A percentile compares a stretch with the other conserved stretches of the same genome.
These are phyloP conservation scores for Zaprionus lineosus DNA, from an alignment of 2,888 invertebrate genomes.

Conservation along the genomic window DNA sequence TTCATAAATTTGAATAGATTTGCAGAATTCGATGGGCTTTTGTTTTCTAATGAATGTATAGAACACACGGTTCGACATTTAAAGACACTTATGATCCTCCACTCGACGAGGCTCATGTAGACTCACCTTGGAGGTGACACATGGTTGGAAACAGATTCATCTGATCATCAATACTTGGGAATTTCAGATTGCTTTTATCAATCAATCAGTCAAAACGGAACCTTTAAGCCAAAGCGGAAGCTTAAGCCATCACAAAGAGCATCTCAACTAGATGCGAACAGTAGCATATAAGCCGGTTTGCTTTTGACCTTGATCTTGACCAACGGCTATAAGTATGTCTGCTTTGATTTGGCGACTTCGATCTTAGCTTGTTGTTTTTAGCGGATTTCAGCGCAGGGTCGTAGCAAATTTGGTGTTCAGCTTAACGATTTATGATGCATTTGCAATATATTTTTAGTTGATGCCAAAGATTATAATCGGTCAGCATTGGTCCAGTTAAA, in stretches of 20 bases:
- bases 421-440: conserved; percentile 14
- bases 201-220: conserved; percentile 72
- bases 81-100: conserved; percentile 19
- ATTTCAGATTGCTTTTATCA: conserved; percentile 62
- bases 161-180: conserved; percentile 27
- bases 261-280: conserved; percentile 46
- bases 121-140: conserved; percentile 61
- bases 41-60: conserved; percentile 23
- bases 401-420: conserved; percentile 14
- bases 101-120: conserved; percentile 43
- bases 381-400: conserved; percentile 46
- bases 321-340: conserved; percentile 47
- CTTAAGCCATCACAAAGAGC: conserved; percentile 42
- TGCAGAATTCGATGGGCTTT: conserved; percentile 42
- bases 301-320: conserved; percentile 76
- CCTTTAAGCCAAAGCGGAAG: conserved; percentile 59
- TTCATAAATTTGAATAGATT: conserved; percentile 51
- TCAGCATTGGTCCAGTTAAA: too few relatives aligned
- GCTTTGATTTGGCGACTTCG: conserved; percentile 8
- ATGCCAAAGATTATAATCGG: too few relatives aligned
- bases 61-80: conserved; percentile 21
- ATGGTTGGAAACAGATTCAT: conserved; percentile 15
- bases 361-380: conserved; percentile 3
- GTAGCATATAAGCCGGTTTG: conserved; percentile 63
- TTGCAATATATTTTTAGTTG: neutral